Conservation (phyloP, 2,113 vertebrate species). For the mouse (Mus musculus) region GRCm39 chr6:55253501-55254000, state of each 20-base stretch:
- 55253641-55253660: slow-evolving; percentile 86
- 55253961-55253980: accelerated
- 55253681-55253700: neutral
- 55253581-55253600: slow-evolving; percentile 89
- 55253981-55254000: neutral
- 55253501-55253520: neutral
- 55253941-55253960: neutral
- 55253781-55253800: neutral
- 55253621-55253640: slow-evolving; percentile 90
- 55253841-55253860: neutral
- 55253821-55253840: neutral
- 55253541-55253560: slow-evolving; percentile 84
- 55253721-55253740: neutral
- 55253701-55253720: neutral
- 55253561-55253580: slow-evolving; percentile 89
- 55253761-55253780: neutral
- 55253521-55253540: slow-evolving; percentile 66
- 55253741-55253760: neutral
- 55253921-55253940: neutral
- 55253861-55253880: neutral
- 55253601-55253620: slow-evolving; percentile 93
- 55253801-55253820: neutral
- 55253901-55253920: neutral
- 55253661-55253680: accelerated
- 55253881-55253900: neutral